A percentile compares a stretch with the other conserved stretches of the same genome.
Conservation (phyloP, 2,888 invertebrate species). For the Hirtodrosophila confusa region DNA sequence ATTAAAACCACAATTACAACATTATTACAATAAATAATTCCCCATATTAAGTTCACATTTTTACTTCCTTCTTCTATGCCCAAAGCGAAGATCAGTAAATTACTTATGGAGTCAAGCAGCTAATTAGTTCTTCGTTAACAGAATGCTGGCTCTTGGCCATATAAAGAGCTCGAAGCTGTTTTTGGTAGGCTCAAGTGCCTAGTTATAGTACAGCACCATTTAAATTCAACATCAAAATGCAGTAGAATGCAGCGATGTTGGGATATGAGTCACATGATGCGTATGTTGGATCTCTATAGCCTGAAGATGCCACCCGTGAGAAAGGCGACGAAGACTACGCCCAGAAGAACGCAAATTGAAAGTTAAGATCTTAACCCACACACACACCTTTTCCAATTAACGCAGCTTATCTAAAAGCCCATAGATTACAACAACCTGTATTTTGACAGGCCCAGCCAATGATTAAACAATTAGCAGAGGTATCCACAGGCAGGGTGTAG, state of each 20-base stretch:
- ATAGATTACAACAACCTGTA: slow-evolving; percentile 66
- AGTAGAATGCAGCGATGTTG: slow-evolving; percentile 31
- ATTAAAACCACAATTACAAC: slow-evolving; percentile 36
- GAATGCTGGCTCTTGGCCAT: slow-evolving; percentile 11
- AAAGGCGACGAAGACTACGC: slow-evolving; percentile 10
- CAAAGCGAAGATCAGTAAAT: slow-evolving; percentile 1
- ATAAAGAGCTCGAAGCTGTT: slow-evolving; percentile 4
- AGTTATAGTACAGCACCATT: slow-evolving; percentile 20
- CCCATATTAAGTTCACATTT: slow-evolving; percentile 26
- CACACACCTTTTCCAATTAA: slow-evolving; percentile 60
- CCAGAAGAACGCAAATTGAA: slow-evolving; percentile 17
- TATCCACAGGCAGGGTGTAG: slow-evolving; percentile 10
- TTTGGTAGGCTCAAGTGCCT: neutral
- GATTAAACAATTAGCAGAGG: slow-evolving; percentile 70
- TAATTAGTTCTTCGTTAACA: neutral
- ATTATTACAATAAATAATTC: slow-evolving; percentile 32
- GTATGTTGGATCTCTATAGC: neutral
- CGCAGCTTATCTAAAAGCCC: slow-evolving; percentile 70
- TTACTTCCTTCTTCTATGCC: slow-evolving; percentile 28
- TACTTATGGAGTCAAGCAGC: no score
- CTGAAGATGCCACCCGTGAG: slow-evolving; percentile 63
- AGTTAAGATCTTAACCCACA: slow-evolving; percentile 25
- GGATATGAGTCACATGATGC: slow-evolving; percentile 35
- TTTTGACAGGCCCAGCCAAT: slow-evolving; percentile 67
- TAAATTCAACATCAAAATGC: slow-evolving; percentile 23